Evolutionary conservation across 2,888 invertebrate genomes (phyloP).

Genomic region (Cerastis leucographa): DNA sequence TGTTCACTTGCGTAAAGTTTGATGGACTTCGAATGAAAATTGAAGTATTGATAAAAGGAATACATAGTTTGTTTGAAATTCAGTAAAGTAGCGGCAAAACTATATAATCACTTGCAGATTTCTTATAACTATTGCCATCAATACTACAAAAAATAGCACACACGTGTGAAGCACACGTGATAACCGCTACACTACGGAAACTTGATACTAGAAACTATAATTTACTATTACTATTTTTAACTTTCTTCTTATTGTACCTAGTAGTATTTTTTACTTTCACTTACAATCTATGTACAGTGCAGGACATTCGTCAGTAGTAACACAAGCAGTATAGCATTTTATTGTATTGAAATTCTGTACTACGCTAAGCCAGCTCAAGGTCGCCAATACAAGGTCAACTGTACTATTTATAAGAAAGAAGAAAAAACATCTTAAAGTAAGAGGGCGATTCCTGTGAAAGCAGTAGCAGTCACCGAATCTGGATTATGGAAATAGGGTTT

Average conservation of each 20-base stretch:
- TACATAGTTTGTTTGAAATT: not conserved
- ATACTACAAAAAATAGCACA: not conserved
- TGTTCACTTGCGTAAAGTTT: conserved; percentile 19
- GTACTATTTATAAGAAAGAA: not conserved
- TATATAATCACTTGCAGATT: not conserved
- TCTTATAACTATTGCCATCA: not conserved
- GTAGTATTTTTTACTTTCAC: not conserved
- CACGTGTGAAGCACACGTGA: conserved; percentile 95
- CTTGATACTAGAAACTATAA: conserved; percentile 62
- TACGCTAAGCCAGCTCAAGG: not conserved
- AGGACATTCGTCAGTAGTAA: not conserved
- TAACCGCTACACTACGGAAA: conserved; percentile 95
- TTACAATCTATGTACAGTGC: not conserved
- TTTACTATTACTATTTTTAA: not conserved
- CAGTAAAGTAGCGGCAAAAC: not conserved
- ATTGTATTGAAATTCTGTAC: not conserved
- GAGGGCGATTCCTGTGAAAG: not conserved
- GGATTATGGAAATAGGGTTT: not conserved
- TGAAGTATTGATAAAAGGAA: conserved; percentile 13
- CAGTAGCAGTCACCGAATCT: not conserved
- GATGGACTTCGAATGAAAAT: conserved; percentile 6
- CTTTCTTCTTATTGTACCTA: too few species aligned
- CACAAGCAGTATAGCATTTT: too few species aligned
- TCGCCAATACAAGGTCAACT: too few species aligned
- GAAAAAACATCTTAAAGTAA: not conserved